Evolutionary conservation across 2,113 vertebrate species (phyloP), one percentile per base, ranked within the genome.

Genomic region (Phalacrocorax aristotelis): DNA sequence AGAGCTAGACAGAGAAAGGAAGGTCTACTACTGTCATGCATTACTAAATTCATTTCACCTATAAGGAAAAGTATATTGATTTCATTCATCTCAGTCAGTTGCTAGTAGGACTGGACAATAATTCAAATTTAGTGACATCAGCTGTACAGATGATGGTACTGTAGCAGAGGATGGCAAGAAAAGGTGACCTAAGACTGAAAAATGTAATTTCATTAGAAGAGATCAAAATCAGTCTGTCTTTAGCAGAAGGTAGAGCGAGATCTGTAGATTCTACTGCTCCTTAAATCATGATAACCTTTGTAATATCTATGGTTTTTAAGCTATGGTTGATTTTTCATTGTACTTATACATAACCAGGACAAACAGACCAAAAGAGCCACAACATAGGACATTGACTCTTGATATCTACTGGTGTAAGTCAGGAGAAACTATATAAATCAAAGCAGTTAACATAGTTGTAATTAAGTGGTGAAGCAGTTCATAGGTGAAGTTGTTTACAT

Each of bases 21-120:
- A 87, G 60, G 49, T 71, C 64, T 77, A 34, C 78, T 42, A 75
- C 82, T 88, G 52, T 94, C 89, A 79, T 57, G 81, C 55, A 84
- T 77, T 93, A 65, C 92, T 89, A 93, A 97, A 91, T 95, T 97
- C 2, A 95, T 97, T 97, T 96, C 72, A 96, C 87, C 83, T 85
- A 18, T 88, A 94, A 96, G 90, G 55, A 92, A 81, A 91, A 93
- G 69, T 95, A 87, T 97, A 98, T 95, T 96, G 94, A 97, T 96
- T 97, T 96, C 49, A 96, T 97, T 98, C 68, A 86, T 96, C 96
- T 97, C 89, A 97, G 94, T 96, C 97, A 93, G 51, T 85, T 95
- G 91, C 44, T 77, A 83, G 84, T 83, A 82, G 91, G 85, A 95
- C 94, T 96, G 88, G 91, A 97, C 82, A 92, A 91, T 94, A 96